A percentile compares a stretch with the other conserved stretches of the same genome.
Conservation (phyloP, 2,113 vertebrate species). For the Nematolebias whitei region DNA sequence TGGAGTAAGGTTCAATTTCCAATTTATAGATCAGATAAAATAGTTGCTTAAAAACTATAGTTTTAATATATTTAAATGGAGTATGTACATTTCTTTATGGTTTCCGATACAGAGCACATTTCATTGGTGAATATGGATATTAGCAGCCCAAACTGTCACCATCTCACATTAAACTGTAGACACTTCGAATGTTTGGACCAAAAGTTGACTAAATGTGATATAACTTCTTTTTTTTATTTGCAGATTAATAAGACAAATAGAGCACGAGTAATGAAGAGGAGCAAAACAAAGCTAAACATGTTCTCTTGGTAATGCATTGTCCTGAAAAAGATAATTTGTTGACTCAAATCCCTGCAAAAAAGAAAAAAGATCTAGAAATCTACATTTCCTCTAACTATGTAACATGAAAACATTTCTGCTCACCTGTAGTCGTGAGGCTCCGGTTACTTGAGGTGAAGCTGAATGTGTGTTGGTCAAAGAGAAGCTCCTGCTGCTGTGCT, state of each 20-base stretch:
- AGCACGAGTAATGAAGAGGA: no score
- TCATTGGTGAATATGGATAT: no score
- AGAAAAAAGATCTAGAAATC: not conserved
- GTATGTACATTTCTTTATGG: not conserved
- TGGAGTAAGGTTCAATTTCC: no score
- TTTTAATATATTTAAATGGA: not conserved
- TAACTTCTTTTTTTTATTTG: no score
- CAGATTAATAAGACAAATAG: no score
- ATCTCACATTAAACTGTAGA: no score
- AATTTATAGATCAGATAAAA: not conserved
- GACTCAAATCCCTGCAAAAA: not conserved
- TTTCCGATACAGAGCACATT: no score
- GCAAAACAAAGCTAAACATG: not conserved
- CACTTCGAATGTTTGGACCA: not conserved
- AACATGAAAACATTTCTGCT: conserved; percentile 15
- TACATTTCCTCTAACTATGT: not conserved
- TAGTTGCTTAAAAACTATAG: not conserved
- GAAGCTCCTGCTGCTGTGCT: conserved; percentile 6
- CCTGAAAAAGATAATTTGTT: no score
- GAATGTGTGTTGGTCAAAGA: conserved; percentile 18
- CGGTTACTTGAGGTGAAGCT: not conserved
- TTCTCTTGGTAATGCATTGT: no score
- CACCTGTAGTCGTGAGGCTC: conserved; percentile 50
- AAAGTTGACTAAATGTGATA: no score
- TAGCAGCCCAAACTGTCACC: no score